phyloP scores from a whole-genome alignment of 1,140 invertebrate genomes.

The Penaeus vannamei region DNA sequence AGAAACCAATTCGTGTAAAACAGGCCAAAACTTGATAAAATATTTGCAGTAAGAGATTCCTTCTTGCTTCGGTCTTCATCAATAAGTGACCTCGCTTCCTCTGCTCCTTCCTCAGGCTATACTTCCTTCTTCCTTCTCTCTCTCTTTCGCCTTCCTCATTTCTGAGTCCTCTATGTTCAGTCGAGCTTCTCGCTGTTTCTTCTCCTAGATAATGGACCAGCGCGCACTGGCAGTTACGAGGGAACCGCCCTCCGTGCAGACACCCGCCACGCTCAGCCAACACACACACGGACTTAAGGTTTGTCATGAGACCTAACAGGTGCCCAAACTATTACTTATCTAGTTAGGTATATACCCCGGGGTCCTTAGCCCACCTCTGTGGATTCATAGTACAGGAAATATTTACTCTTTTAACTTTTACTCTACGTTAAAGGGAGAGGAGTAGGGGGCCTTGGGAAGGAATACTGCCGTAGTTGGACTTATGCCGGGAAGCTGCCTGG shows the following conservation, averaged over 20 bases:
- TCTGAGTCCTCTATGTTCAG: constrained; percentile 52
- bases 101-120: constrained; percentile 39
- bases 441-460: constrained; percentile 24
- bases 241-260: constrained; percentile 32
- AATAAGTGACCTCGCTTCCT: constrained; percentile 48
- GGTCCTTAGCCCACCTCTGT: constrained; percentile 42
- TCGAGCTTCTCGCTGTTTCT: constrained; percentile 65
- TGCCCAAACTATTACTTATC: constrained; percentile 54
- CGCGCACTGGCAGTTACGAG: constrained; percentile 48
- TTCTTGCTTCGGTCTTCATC: constrained; percentile 58
- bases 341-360: constrained; percentile 51
- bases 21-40: constrained; percentile 60
- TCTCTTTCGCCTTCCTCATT: constrained; percentile 63
- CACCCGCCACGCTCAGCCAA: constrained; percentile 26
- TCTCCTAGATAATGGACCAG: constrained; percentile 60
- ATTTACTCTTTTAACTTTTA: constrained; percentile 15
- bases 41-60: constrained; percentile 64
- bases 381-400: constrained; percentile 44
- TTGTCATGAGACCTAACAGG: constrained; percentile 59
- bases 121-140: constrained; percentile 51
- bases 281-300: constrained; percentile 45
- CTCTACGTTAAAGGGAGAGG: too few species aligned
- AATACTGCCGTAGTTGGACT: constrained; percentile 51
- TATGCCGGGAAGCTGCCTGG: constrained; percentile 45
- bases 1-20: constrained; percentile 65